These are phyloP conservation scores for Notolepis coatsorum DNA, from an alignment of 2,797 vertebrate species.

Conservation along the genomic window DNA sequence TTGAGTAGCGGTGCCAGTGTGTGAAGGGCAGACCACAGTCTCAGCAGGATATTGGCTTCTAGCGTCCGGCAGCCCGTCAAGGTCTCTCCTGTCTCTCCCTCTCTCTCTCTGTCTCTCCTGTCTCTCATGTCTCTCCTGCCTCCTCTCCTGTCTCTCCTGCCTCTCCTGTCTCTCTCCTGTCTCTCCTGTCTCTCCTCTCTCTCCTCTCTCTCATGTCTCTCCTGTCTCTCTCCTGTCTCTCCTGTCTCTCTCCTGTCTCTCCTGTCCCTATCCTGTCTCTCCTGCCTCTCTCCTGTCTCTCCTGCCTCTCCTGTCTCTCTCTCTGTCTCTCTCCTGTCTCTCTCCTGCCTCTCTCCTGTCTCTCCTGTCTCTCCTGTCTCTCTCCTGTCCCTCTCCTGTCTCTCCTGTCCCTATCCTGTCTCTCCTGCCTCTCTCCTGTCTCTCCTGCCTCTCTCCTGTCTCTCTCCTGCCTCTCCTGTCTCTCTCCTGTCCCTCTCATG, in stretches of 20 bases:
- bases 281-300: too few relatives aligned
- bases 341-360: too few relatives aligned
- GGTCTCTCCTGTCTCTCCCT: conserved; percentile 48
- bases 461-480: conserved; percentile 48
- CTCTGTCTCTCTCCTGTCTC: conserved; percentile 46
- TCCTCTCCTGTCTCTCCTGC: too few relatives aligned
- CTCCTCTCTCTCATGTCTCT: conserved; percentile 43
- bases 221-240: conserved; percentile 44
- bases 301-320: conserved; percentile 31
- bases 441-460: conserved; percentile 42
- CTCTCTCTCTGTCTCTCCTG: conserved; percentile 45
- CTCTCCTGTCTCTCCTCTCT: conserved; percentile 39
- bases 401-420: conserved; percentile 42
- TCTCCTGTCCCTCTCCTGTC: conserved; percentile 42
- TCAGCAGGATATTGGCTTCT: conserved; percentile 77
- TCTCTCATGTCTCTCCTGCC: too few relatives aligned
- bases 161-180: too few relatives aligned
- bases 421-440: conserved; percentile 44
- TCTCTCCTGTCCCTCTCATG: conserved; percentile 37
- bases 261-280: conserved; percentile 43
- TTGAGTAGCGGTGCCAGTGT: conserved; percentile 43
- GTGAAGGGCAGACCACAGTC: conserved; percentile 75
- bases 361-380: conserved; percentile 27
- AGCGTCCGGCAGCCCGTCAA: conserved; percentile 66
- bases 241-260: conserved; percentile 42